phyloP scores from a whole-genome alignment of 2,888 invertebrate species.

The Sialis lutaria region DNA sequence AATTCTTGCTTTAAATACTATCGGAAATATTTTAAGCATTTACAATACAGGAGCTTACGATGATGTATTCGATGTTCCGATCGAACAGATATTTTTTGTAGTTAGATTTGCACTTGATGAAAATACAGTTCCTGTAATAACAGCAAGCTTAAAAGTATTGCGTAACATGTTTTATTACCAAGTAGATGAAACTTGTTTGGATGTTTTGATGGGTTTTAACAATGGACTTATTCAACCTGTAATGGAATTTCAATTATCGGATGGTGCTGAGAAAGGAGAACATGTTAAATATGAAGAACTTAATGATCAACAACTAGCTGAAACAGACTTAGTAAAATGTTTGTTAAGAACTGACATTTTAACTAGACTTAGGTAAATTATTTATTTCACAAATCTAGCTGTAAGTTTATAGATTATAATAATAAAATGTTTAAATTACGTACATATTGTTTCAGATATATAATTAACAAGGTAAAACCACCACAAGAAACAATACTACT shows the following conservation, averaged over 20 bases:
- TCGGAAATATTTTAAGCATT: slow-evolving; percentile 61
- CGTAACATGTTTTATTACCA: slow-evolving; percentile 57
- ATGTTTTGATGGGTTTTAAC: slow-evolving; percentile 46
- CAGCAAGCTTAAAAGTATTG: slow-evolving; percentile 59
- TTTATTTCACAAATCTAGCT: slow-evolving; percentile 1
- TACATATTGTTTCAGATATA: slow-evolving; percentile 37
- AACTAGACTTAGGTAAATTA: slow-evolving; percentile 41
- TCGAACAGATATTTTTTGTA: slow-evolving; percentile 61
- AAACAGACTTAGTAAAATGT: slow-evolving; percentile 62
- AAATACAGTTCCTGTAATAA: slow-evolving; percentile 49
- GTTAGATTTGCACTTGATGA: slow-evolving; percentile 78
- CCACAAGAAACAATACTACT: slow-evolving; percentile 54
- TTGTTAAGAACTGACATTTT: slow-evolving; percentile 58
- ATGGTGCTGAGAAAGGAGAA: slow-evolving; percentile 14
- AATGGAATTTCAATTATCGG: slow-evolving; percentile 17
- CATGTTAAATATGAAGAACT: slow-evolving; percentile 24
- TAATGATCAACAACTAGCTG: slow-evolving; percentile 74
- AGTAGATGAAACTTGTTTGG: slow-evolving; percentile 62
- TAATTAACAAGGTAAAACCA: slow-evolving; percentile 51
- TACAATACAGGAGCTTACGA: slow-evolving; percentile 62
- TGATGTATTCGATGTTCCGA: slow-evolving; percentile 53
- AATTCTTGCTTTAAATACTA: slow-evolving; percentile 56
- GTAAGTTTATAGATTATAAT: not conserved
- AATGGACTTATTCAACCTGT: slow-evolving; percentile 44
- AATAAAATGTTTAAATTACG: not conserved